Base-by-base conservation (phyloP, 2,797 vertebrate species). In the Acrocephalus scirpaceus region DNA sequence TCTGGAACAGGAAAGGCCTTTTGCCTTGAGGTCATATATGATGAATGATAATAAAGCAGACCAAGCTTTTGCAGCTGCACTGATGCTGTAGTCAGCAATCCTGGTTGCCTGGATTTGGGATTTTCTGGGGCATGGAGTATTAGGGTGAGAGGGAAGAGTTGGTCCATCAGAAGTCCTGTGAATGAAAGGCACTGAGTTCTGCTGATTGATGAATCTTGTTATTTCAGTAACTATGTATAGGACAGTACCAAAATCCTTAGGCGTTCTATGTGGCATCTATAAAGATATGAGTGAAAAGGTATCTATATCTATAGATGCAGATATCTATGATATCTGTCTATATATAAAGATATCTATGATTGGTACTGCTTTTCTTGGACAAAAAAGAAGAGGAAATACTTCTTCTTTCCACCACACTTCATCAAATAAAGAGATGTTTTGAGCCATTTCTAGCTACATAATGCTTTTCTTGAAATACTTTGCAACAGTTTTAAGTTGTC, bases 281-380 rank as follows among this genome's bases (percentile, higher is more conserved):
- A 40, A 32, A 58, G 38, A 40, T 26, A 27, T 0, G 5, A 75
- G 30, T 78, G 25, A 45, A 56, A 56, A 26, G 14, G 30, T 47
- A 38, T 8, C 45, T n/a, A 4, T 13, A 11, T 61, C 3, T 15
- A 6, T 44, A 29, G 25, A 45, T 76, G 34, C 9, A 62, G 47
- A 34, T 17, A 15, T 6, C 36, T 42, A 14, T 0, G 0, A 5
- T 51, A 4, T 65, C 23, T 27, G 6, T 29, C 27, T 67, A 4
- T 69, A 20, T 69, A 2, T 67, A 27, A 27, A 21, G 7, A 9
- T 40, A 27, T 11, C 3, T 67, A 22, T 0, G 4, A 50, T 36
- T 72, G 30, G 6, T 72, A 25, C 22, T 50, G 9, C 48, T 42
- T 86, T 85, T 64, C 38, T 32, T 53, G 21, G 60, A 60, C 8